Base-by-base conservation (phyloP, 92 coral and sea anemone species). In the Paramuricea clavata region DNA sequence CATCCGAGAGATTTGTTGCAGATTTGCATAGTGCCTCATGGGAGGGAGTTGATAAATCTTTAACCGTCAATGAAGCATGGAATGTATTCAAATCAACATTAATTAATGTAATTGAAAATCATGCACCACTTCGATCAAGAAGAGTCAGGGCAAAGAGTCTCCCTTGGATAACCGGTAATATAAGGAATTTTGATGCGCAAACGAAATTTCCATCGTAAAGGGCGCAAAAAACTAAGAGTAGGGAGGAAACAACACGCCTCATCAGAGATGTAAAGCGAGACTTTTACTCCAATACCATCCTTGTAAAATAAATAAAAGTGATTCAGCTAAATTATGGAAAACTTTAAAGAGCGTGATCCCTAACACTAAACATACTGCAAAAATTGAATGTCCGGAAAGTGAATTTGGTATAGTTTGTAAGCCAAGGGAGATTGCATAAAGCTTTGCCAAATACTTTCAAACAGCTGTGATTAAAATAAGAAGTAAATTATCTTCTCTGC, bases 191-290 rank as follows among this genome's bases (percentile, higher is more conserved):
- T 43, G 59, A 92, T 92, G 90, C 68, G 81, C 16, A 84, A 49
- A 34, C 87, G 94, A 19, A 80, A 91, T 89, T 88, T 71, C 73
- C 92, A 88, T 34, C 92, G 81, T 54, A 56, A 69, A 69, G 78
- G 88, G 86, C 87, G 25, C 90, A 78, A 23, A 91, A 82, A 56
- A 64, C 33, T 6, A 83, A 84, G 70, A 11, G 69, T 22, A 28
- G 57, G 2, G 36, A 82, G 13, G 84, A 91, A 62, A 83, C 76
- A 76, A 83, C 89, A 77, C 87, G 89, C 25, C 89, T 88, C 50
- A 88, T 92, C 69, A 85, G 94, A 81, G 35, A 85, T 59, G 33
- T 90, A 2, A 92, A 92, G 39, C 88, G 71, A 1, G 83, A 88
- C 10, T 81, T 74, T 65, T 88, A 92, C 71, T 64, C 88, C 3